Evolutionary conservation across 2,888 invertebrate genomes (phyloP).

Genomic region (Dicyrtoma fusca): DNA sequence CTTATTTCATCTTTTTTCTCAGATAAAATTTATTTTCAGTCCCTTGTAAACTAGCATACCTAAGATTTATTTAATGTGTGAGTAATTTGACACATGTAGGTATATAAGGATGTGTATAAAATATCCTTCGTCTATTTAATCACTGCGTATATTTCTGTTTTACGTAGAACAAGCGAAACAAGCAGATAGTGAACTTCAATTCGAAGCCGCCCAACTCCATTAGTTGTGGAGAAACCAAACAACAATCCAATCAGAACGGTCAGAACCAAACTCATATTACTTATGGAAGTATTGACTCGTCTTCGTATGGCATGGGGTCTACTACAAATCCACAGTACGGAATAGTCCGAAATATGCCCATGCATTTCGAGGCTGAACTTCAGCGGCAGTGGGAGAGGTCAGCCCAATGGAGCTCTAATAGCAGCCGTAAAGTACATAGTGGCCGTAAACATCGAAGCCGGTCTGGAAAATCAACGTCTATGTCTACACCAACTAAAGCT

Average conservation of each 20-base stretch:
- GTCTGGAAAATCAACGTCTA: constrained; percentile 11
- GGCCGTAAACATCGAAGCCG: constrained; percentile 35
- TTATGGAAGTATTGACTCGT: constrained; percentile 1
- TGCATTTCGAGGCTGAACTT: constrained; percentile 51
- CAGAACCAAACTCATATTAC: not conserved
- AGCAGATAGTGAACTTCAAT: not conserved
- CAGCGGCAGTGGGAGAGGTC: constrained; percentile 54
- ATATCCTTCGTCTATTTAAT: no score
- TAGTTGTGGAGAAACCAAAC: constrained; percentile 1
- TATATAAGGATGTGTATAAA: no score
- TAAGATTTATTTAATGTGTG: no score
- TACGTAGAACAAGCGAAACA: no score
- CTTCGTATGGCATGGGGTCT: constrained; percentile 21
- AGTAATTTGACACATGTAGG: no score
- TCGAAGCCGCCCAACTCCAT: not conserved
- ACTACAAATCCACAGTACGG: constrained; percentile 43
- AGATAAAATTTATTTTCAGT: no score
- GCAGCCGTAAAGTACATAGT: constrained; percentile 39
- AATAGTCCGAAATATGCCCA: constrained; percentile 46
- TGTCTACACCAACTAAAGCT: not conserved
- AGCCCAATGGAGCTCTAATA: constrained; percentile 46
- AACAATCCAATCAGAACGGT: not conserved
- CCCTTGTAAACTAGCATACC: no score
- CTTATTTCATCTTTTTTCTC: no score
- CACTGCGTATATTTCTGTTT: no score